A percentile compares a stretch with the other conserved stretches of the same genome.
These are phyloP conservation scores for Heteropelma amictum DNA, from an alignment of 2,888 invertebrate species.

Conservation along the genomic window DNA sequence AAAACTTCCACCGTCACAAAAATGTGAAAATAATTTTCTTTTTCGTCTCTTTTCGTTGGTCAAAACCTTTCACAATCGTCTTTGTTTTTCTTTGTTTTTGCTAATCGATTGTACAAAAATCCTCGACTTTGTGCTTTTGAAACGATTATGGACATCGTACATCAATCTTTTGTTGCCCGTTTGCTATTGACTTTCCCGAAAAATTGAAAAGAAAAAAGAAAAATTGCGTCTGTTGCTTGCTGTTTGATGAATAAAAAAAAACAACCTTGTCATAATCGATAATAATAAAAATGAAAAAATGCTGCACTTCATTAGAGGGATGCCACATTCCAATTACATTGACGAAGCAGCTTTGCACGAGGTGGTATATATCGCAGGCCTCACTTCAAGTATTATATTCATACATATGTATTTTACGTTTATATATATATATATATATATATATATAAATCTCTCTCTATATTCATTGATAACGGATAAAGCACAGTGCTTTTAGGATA, in stretches of 20 bases:
- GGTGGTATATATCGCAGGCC: slow-evolving; percentile 54
- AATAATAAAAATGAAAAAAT: no score
- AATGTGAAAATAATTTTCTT: no score
- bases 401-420: slow-evolving; percentile 43
- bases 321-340: slow-evolving; percentile 78
- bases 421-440: slow-evolving; percentile 43
- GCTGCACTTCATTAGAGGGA: slow-evolving; percentile 74
- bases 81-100: not conserved
- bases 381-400: slow-evolving; percentile 46
- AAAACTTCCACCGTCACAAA: no score
- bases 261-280: no score
- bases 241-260: no score
- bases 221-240: no score
- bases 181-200: no score
- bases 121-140: slow-evolving; percentile 12
- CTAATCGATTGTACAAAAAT: no score
- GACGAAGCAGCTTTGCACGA: slow-evolving; percentile 75
- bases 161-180: not conserved
- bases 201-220: not conserved
- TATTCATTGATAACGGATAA: slow-evolving; percentile 59
- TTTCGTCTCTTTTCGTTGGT: no score
- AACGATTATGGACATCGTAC: slow-evolving; percentile 26
- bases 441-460: slow-evolving; percentile 30
- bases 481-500: slow-evolving; percentile 72
- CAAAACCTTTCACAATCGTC: not conserved